Evolutionary conservation across 2,113 vertebrate species (phyloP), one percentile per base, ranked within the genome.

Genomic region (Myanophis thanlyinensis): DNA sequence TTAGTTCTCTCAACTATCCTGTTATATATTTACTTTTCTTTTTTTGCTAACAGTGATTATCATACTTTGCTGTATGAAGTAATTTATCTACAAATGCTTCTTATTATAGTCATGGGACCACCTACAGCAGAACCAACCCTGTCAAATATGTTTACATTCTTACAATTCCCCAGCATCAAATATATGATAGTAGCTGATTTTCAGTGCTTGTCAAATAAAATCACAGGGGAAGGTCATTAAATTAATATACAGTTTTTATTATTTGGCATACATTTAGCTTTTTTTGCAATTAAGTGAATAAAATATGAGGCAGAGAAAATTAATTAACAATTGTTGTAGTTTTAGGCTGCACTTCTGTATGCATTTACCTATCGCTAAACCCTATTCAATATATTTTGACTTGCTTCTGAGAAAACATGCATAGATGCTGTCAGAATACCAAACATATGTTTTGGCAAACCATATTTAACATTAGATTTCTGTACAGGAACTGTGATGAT

Each of bases 401-500:
- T 40, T 80, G 13, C 25, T 91, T 86, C 90, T 91, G 47, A 25
- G 10, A 51, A 90, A 87, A 62, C 15, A 40, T 40, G 35, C 35
- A 73, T 48, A 67, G 4, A 22, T 87, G 44, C 15, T 62, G 67
- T 44, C 80, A 48, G 85, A 22, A 47, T 88, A 59, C 53, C 91
- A 93, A 93, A 56, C 92, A 90, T 53, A 56, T 35, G 90, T 49
- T 91, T 91, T 93, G 91, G 92, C 87, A 93, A 93, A 96, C 88
- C 90, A 85, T 93, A 94, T 1, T 94, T 94, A 96, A 93, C 0
- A 18, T 80, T 96, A 90, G 96, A 88, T 93, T 90, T 93, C 94
- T 97, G 95, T 93, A 89, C 95, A 99, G 98, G 96, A 97, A 97
- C 88, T 98, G 97, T 53, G 98, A 98, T 2, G 98, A 98, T 35